A percentile compares a stretch with the other conserved stretches of the same genome.
phyloP scores from a whole-genome alignment of 2,888 invertebrate species.

The Temnothorax unifasciatus region DNA sequence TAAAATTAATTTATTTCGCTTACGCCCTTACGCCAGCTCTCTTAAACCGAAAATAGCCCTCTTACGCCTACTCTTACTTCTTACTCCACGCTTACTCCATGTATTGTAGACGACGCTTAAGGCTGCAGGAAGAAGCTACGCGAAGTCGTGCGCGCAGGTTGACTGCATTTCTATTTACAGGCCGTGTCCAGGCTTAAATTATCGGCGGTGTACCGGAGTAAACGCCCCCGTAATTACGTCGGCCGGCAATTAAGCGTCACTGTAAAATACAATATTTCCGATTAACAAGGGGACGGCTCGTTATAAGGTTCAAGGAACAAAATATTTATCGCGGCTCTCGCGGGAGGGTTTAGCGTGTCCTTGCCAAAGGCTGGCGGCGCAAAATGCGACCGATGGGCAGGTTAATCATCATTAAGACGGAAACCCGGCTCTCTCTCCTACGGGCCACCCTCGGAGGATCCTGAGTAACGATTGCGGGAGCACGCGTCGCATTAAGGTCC shows the following conservation, averaged over 20 bases:
- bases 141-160: not conserved
- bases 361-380: conserved; percentile 60
- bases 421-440: conserved; percentile 64
- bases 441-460: conserved; percentile 71
- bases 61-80: no score
- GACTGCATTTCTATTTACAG: conserved; percentile 19
- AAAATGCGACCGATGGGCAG: conserved; percentile 73
- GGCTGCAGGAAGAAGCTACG: not conserved
- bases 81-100: no score
- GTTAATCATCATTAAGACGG: conserved; percentile 79
- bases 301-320: conserved; percentile 56
- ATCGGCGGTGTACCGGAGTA: not conserved
- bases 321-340: conserved; percentile 62
- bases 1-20: no score
- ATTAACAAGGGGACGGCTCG: conserved; percentile 56
- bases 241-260: conserved; percentile 47
- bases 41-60: no score
- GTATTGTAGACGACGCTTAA: no score
- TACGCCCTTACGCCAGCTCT: no score
- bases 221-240: conserved; percentile 49
- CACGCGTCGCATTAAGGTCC: conserved; percentile 70
- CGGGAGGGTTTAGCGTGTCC: conserved; percentile 62
- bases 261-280: conserved; percentile 50
- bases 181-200: conserved; percentile 24
- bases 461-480: conserved; percentile 76